Base-by-base conservation (phyloP, 2,888 invertebrate genomes). In the Agrochola lychnidis region DNA sequence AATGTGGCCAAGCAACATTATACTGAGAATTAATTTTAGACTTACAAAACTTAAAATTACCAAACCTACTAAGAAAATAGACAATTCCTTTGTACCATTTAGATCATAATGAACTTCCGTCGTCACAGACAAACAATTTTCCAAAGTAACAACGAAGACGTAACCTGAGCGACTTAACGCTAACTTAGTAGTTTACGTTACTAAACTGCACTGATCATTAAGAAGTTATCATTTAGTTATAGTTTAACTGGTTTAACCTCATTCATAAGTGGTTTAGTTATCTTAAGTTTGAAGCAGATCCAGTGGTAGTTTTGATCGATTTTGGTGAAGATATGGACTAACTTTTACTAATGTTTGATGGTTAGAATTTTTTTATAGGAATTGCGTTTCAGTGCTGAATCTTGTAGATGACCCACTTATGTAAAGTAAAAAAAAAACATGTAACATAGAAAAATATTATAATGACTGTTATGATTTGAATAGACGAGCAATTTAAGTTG, bases 101-200 rank as follows among this genome's bases (percentile, higher is more conserved):
- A 76, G 73, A 68, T 70, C 76, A 73, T 82, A 85, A 85, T 82
- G 79, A 82, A 83, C 62, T 70, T 75, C 83, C 75, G 36, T 72
- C 22, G 66, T 57, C 68, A 67, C 74, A 74, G 83, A 53, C 64
- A 59, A 57, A 59, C 51, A 30, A 86, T 76, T 70, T 68, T 36
- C 71, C 73, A 66, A 66, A 61, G 42, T 62, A 70, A 70, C 73
- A 71, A 72, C 53, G 67, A 73, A 74, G 76, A 22, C 25, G 64
- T 48, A 57, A 73, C 56, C 61, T 61, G 68, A 30, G 40, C 42
- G n/a, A 73, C 30, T 75, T 45, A 61, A 71, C 73, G 42, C 61
- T 62, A 86, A 84, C 77, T 72, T 30, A 36, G 3, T 22, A 63
- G 69, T 59, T 79, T 40, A 7, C 36, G 70, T 61, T 14, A 40